Evolutionary conservation across 2,113 vertebrate species (phyloP), one percentile per base, ranked within the genome.

Genomic region (Vidua chalybeata): DNA sequence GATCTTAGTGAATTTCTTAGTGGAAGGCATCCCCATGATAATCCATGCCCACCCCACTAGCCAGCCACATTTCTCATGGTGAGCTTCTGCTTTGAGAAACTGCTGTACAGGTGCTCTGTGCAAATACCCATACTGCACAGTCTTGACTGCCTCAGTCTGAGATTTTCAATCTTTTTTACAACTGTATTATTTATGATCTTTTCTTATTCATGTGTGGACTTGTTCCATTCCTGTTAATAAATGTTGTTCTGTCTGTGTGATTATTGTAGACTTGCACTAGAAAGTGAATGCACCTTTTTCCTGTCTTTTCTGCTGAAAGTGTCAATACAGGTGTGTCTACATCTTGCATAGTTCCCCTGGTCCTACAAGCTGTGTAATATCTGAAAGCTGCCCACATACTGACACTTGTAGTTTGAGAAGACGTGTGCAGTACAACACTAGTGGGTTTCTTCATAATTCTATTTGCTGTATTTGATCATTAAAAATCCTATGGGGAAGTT

Each of bases 171-270:
- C 64, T 80, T 94, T 93, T 96, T 96, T 90, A 39, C 71, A 84
- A 23, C 91, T 98, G 96, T 98, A 97, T 95, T 90, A 90, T 96
- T 93, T 92, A 95, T 90, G 71, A 94, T 90, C 94, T 97, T 95
- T 96, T 84, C 96, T 93, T 82, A 78, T 4, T 84, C n/a, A 0
- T 92, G 85, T 96, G 97, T 96, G 97, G 96, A 94, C 97, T 97
- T 97, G 90, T 96, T 97, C 96, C 96, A 95, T 97, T 98, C 94
- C 96, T 98, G 97, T 98, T 98, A 98, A 98, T 98, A 98, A 98
- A 98, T 98, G 98, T 98, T 98, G 97, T 98, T 98, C 97, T 96
- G 98, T 98, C 98, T 97, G 98, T 98, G 98, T 98, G 98, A 96
- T 98, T 98, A 97, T 98, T 98, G 80, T 97, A 98, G 96, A 97